Conservation (phyloP, 1,140 invertebrate species). For the Alviniconcha marisindica region DNA sequence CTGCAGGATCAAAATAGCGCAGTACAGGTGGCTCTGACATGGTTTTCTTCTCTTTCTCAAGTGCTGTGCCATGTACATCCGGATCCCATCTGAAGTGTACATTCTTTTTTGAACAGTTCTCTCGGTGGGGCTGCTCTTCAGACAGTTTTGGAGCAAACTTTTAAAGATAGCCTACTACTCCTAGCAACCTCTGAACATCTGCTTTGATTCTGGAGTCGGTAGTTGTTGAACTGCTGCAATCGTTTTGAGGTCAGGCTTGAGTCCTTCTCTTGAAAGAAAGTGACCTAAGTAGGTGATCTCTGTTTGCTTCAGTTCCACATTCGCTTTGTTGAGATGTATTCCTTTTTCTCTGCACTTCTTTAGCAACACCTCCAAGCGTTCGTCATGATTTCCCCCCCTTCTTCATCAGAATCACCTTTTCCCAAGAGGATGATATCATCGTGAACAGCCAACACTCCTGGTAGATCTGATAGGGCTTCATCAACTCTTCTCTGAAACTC, state of each 20-base stretch:
- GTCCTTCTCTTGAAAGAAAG: constrained; percentile 21
- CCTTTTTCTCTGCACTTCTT: not conserved
- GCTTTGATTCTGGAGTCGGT: not conserved
- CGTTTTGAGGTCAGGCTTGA: constrained; percentile 18
- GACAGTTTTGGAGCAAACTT: constrained; percentile 71
- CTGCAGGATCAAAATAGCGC: not conserved
- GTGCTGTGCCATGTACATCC: constrained; percentile 25
- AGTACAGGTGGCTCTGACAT: not conserved
- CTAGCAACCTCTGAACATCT: constrained; percentile 54
- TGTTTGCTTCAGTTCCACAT: not conserved
- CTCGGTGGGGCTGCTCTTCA: constrained; percentile 52
- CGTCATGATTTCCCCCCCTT: too few relatives aligned
- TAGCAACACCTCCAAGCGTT: not conserved
- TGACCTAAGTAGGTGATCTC: constrained; percentile 45
- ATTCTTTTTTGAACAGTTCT: constrained; percentile 45
- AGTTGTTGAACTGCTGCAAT: constrained; percentile 27
- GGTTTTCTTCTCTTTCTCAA: not conserved
- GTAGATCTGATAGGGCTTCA: not conserved
- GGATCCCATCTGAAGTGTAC: constrained; percentile 37
- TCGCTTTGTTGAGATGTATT: not conserved
- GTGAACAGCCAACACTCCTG: constrained; percentile 53
- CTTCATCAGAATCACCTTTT: too few relatives aligned
- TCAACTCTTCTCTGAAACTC: not conserved
- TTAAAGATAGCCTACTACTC: constrained; percentile 72
- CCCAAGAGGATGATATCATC: too few relatives aligned